Evolutionary conservation across 1,140 invertebrate genomes (phyloP).

Genomic region (Eurosta solidaginis): DNA sequence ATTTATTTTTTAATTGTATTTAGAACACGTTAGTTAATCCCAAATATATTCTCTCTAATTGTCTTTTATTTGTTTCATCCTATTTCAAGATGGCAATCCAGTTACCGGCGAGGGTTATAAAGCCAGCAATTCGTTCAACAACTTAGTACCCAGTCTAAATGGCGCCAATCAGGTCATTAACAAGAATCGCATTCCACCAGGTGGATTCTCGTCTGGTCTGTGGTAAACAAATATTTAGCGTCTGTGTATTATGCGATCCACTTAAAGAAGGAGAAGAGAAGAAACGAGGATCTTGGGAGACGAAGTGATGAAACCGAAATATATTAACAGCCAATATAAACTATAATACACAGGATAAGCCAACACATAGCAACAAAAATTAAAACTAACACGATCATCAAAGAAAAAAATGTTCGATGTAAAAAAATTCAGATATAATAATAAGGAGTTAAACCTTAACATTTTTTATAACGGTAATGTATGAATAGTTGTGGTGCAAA

Average conservation of each 20-base stretch:
- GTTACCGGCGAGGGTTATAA: conserved; percentile 62
- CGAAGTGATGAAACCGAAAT: conserved; percentile 13
- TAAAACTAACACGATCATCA: conserved; percentile 18
- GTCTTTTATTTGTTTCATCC: conserved; percentile 6
- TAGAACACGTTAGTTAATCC: no score
- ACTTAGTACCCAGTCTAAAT: conserved; percentile 42
- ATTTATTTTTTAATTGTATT: no score
- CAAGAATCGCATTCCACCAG: conserved; percentile 61
- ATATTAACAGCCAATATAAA: conserved; percentile 8
- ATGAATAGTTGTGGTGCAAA: no score
- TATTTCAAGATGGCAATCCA: conserved; percentile 62
- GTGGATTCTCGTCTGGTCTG: conserved; percentile 63
- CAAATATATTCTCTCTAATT: no score
- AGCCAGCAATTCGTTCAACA: conserved; percentile 43
- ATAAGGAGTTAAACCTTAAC: no score
- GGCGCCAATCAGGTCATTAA: conserved; percentile 54
- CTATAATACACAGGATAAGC: conserved; percentile 20
- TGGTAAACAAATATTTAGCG: conserved; percentile 55
- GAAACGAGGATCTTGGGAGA: conserved; percentile 19
- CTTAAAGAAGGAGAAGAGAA: conserved; percentile 15
- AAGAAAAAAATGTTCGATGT: no score
- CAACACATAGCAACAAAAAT: conserved; percentile 3
- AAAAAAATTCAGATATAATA: no score
- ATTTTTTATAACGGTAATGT: no score
- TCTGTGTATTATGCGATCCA: conserved; percentile 7